Evolutionary conservation across 92 coral and sea anemone species (phyloP).

Genomic region (Phenganax stokvisi): DNA sequence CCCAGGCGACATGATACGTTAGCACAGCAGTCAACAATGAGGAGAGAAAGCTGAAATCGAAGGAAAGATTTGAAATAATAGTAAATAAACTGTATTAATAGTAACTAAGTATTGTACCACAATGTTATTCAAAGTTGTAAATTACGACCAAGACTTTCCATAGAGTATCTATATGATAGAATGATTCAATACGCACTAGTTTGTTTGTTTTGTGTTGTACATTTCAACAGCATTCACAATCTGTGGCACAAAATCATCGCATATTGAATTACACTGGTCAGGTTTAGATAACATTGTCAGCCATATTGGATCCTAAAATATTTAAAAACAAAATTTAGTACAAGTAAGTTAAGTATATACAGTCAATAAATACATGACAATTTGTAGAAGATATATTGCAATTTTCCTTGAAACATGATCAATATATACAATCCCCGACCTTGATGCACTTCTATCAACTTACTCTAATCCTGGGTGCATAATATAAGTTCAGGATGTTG

Average conservation of each 20-base stretch:
- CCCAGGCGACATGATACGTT: slow-evolving; percentile 94
- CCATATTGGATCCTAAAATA: slow-evolving; percentile 85
- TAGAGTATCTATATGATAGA: too few species aligned
- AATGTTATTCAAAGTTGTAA: too few species aligned
- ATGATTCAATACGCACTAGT: slow-evolving; percentile 56
- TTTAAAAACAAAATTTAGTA: not conserved
- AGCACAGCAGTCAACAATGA: slow-evolving; percentile 77
- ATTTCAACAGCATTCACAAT: slow-evolving; percentile 55
- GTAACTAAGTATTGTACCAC: too few species aligned
- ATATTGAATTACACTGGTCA: slow-evolving; percentile 61
- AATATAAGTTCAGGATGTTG: slow-evolving; percentile 56
- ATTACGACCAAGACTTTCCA: too few species aligned
- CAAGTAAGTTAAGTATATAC: not conserved
- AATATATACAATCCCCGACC: too few species aligned
- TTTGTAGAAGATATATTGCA: too few species aligned
- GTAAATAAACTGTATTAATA: too few species aligned
- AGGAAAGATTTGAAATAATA: not conserved
- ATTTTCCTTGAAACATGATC: too few species aligned
- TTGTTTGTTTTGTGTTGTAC: slow-evolving; percentile 80
- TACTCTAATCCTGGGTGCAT: slow-evolving; percentile 87
- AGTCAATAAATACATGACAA: too few species aligned
- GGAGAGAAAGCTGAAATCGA: slow-evolving; percentile 65
- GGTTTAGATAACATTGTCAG: slow-evolving; percentile 86
- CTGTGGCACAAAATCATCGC: slow-evolving; percentile 83
- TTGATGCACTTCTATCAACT: not conserved